phyloP scores from a whole-genome alignment of 2,113 vertebrate genomes.

The Leptodactylus fuscus region DNA sequence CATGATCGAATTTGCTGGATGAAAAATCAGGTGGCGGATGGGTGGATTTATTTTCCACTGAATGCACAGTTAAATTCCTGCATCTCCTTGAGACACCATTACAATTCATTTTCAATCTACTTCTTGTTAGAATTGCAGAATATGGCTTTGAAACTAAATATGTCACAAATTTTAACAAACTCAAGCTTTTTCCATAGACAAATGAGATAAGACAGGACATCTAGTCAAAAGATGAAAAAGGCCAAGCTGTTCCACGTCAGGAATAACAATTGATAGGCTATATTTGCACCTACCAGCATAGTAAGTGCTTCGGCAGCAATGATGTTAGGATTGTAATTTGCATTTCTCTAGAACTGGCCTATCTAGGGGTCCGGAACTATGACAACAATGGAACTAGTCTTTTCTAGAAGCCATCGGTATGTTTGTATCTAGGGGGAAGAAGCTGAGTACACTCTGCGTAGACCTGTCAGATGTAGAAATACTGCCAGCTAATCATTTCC shows the following conservation, averaged over 20 bases:
- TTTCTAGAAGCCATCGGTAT: background rate
- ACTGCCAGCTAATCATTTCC: slow-evolving; percentile 23
- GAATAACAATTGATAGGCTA: background rate
- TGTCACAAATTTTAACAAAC: slow-evolving; percentile 49
- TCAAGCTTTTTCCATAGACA: slow-evolving; percentile 36
- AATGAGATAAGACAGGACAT: slow-evolving; percentile 30
- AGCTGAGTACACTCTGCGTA: background rate
- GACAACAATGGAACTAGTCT: background rate
- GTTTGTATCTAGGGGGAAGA: background rate
- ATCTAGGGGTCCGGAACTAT: background rate
- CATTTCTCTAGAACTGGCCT: slow-evolving; percentile 12
- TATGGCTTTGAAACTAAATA: slow-evolving; percentile 52
- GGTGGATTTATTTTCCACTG: slow-evolving; percentile 56
- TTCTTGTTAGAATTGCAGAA: slow-evolving; percentile 52
- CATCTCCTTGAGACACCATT: slow-evolving; percentile 49
- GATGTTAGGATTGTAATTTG: background rate
- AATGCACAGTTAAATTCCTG: slow-evolving; percentile 49
- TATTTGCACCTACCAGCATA: background rate
- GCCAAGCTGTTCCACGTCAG: background rate
- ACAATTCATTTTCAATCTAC: slow-evolving; percentile 54
- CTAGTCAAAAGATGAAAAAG: slow-evolving; percentile 36
- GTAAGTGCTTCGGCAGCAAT: slow-evolving; percentile 1
- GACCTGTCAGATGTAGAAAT: slow-evolving; percentile 22
- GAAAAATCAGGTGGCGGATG: slow-evolving; percentile 52
- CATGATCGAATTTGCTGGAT: slow-evolving; percentile 55